These are phyloP conservation scores for Tetropium fuscum DNA, from an alignment of 2,888 invertebrate genomes.

Conservation along the genomic window DNA sequence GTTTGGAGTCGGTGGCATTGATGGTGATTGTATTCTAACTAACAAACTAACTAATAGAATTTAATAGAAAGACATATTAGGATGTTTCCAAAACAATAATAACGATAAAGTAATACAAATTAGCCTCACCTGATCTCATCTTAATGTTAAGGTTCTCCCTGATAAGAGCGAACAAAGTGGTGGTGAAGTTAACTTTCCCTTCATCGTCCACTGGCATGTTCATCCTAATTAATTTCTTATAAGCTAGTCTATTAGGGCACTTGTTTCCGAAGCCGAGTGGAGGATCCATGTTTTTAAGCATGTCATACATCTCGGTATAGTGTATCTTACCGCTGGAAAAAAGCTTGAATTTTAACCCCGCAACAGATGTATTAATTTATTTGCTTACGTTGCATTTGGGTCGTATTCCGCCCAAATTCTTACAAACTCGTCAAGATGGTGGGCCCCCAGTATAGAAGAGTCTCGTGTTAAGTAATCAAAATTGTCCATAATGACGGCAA, in stretches of 20 bases:
- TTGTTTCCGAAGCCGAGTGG: slow-evolving; percentile 99
- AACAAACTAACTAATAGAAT: no score
- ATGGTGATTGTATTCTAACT: no score
- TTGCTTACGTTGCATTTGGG: slow-evolving; percentile 96
- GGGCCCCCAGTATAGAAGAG: slow-evolving; percentile 99
- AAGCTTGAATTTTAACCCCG: no score
- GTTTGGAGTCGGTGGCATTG: no score
- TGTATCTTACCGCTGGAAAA: slow-evolving; percentile 95
- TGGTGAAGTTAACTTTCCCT: slow-evolving; percentile 98
- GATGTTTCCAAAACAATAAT: no score
- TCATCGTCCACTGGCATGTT: slow-evolving; percentile 99
- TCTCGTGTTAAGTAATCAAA: slow-evolving; percentile 99
- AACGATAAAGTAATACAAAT: no score
- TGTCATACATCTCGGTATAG: slow-evolving; percentile 99
- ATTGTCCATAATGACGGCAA: slow-evolving; percentile 99
- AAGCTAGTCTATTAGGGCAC: slow-evolving; percentile 98
- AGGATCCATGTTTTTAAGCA: slow-evolving; percentile 99
- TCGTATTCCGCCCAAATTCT: slow-evolving; percentile 99
- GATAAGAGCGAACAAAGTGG: slow-evolving; percentile 98
- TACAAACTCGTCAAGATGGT: slow-evolving; percentile 99
- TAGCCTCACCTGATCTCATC: slow-evolving; percentile 89
- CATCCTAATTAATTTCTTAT: slow-evolving; percentile 99
- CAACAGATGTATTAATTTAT: background rate
- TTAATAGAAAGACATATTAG: no score
- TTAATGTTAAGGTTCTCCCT: slow-evolving; percentile 99